Percentiles rank a stretch among this genome's conserved stretches.
Evolutionary conservation across 2,888 invertebrate species (phyloP).

Genomic region (Norana najaformis): DNA sequence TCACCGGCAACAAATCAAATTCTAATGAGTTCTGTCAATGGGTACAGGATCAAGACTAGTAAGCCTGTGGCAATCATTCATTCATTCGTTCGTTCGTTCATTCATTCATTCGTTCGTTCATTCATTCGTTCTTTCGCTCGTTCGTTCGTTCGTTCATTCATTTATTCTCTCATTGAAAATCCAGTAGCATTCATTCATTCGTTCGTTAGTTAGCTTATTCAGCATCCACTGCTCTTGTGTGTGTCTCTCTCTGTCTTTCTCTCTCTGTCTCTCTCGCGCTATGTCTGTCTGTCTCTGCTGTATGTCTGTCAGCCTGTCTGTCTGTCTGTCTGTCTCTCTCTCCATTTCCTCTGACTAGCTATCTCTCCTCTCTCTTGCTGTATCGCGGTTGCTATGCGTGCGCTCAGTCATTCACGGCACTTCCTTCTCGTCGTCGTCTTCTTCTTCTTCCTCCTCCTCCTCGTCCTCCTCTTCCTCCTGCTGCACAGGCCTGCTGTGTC

Average conservation of each 20-base stretch:
- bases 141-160: background rate
- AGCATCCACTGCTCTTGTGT: background rate
- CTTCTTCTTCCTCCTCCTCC: background rate
- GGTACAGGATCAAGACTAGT: background rate
- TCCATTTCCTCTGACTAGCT: no score
- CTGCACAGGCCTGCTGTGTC: no score
- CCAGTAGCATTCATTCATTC: background rate
- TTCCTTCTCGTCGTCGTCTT: background rate
- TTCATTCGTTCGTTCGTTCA: background rate
- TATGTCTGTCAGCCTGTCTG: background rate
- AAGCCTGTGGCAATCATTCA: background rate
- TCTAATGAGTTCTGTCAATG: background rate
- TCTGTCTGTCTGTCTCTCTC: slow-evolving; percentile 6
- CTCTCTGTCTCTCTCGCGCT: background rate
- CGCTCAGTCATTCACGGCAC: background rate
- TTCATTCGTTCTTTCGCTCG: background rate
- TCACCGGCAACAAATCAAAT: background rate
- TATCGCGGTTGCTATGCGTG: background rate
- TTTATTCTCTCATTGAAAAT: background rate
- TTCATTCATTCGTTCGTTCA: background rate
- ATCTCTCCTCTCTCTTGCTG: background rate
- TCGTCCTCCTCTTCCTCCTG: background rate
- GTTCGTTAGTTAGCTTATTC: background rate
- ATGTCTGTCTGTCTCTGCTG: background rate
- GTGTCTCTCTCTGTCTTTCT: background rate